Conservation (phyloP, 2,113 vertebrate species). For the Phasianus colchicus region DNA sequence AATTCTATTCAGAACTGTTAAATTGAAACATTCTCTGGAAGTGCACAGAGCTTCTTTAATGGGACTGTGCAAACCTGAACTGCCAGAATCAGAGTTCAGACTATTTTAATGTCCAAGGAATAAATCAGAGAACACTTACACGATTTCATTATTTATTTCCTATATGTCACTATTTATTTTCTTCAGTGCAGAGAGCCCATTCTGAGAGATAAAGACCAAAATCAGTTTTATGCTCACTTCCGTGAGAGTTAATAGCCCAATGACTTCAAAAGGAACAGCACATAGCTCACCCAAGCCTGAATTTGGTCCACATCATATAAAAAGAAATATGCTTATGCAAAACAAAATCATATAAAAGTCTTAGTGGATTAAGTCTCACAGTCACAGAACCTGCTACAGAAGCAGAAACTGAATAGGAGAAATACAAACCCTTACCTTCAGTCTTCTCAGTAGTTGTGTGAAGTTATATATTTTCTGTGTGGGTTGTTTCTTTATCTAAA, state of each 20-base stretch:
- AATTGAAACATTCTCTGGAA: not conserved
- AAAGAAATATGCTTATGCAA: slow-evolving; percentile 51
- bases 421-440: not conserved
- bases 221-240: slow-evolving; percentile 3
- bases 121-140: not conserved
- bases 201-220: slow-evolving; percentile 36
- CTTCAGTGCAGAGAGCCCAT: not conserved
- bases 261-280: slow-evolving; percentile 30
- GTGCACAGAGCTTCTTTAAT: not conserved
- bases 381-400: not conserved
- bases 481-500: slow-evolving; percentile 44
- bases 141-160: slow-evolving; percentile 8
- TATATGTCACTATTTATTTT: slow-evolving; percentile 21
- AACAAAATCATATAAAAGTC: slow-evolving; percentile 15
- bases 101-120: not conserved
- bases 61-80: not conserved
- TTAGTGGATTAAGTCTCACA: slow-evolving; percentile 51
- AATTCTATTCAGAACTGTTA: not conserved
- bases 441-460: not conserved
- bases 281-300: slow-evolving; percentile 16
- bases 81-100: not conserved
- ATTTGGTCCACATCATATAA: slow-evolving; percentile 15
- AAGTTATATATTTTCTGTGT: slow-evolving; percentile 44
- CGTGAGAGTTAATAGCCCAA: not conserved
- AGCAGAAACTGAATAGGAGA: slow-evolving; percentile 10